Evolutionary conservation across 2,797 vertebrate genomes (phyloP), one percentile per base, ranked within the genome.

Genomic region (Pseudochromis fuscus): DNA sequence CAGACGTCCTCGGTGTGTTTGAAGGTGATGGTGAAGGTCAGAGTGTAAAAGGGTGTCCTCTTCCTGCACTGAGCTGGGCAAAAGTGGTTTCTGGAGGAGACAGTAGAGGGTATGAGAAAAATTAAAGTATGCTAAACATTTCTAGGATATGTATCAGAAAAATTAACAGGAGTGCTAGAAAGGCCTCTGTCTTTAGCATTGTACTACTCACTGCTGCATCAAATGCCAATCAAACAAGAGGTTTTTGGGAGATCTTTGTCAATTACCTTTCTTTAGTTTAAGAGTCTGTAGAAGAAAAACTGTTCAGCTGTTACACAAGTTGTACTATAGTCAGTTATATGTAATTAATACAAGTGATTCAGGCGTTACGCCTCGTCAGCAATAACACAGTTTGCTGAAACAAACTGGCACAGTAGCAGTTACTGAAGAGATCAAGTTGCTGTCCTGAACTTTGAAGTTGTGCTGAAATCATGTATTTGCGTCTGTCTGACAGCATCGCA

Each of bases 1-100:
- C 97, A 98, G 71, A 96, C 92, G 9, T 98, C 97, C 10, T 96
- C 96, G 1, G 55, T 73, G 33, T 98, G 95, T 30, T 89, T 95
- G 73, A 98, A 98, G 69, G 90, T 95, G 70, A 97, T 37, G 0
- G 87, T 93, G 55, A 98, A 98, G 62, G 95, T 95, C 67, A 98
- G 89, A 0, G 96, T 98, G 68, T 97, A 98, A 80, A 95, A 96
- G 12, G 83, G 89, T 38, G 75, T 90, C 56, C 72, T 83, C 51
- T 74, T 89, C 8, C 52, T 1, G 6, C 83, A 86, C 16, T 55
- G 82, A 3, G 72, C 80, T 3, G 52, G 75, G 61, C 89, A 93
- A 77, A 96, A 97, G 81, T 95, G 86, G 80, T 98, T 98, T 86
- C 97, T 98, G 74, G 4, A 80, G 38, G 50, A 57, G 72, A 57